Base-by-base conservation (phyloP, 2,113 vertebrate genomes). In the Scophthalmus maximus region DNA sequence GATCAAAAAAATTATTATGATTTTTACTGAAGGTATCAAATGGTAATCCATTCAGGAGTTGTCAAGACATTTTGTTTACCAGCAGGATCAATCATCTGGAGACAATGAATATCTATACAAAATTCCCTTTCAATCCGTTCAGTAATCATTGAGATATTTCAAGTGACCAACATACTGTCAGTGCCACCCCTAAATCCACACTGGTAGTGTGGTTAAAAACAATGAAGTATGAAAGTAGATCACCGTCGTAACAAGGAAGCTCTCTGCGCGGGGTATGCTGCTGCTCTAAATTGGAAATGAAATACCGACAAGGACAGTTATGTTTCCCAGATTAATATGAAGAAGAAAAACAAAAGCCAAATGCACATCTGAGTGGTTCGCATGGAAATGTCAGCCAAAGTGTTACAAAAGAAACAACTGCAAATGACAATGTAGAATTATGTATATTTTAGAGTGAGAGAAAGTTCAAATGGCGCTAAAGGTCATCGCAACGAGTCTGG, bases 341-440 rank as follows among this genome's bases (percentile, higher is more conserved):
- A 29, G 40, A 34, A 27, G 30, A 26, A 15, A 34, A 44, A 63
- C 65, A 81, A 83, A 87, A 67, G 68, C 62, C 64, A 81, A 34
- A 67, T 40, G 69, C 61, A 79, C 71, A 61, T 82, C 18, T 78
- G 52, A 83, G 64, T 82, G 76, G 87, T 81, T 80, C 30, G 22
- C 42, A 49, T 73, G 68, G 49, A 93, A 92, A 93, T 92, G 90
- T 86, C 91, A 88, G 78, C 85, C 85, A 76, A 79, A 80, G 68
- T 53, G 80, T 69, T 73, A 68, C 38, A 62, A 50, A 79, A 78
- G 25, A 73, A 76, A 18, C 42, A 82, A 73, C 68, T 81, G 70
- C 79, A 79, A 67, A 64, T 47, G 52, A 64, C 49, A 20, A 71
- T 53, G 55, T 49, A 76, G 56, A 90, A 86, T n/a, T 85, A 67